Conservation (phyloP, 64 coral and sea anemone genomes). For the Actinia equina region DNA sequence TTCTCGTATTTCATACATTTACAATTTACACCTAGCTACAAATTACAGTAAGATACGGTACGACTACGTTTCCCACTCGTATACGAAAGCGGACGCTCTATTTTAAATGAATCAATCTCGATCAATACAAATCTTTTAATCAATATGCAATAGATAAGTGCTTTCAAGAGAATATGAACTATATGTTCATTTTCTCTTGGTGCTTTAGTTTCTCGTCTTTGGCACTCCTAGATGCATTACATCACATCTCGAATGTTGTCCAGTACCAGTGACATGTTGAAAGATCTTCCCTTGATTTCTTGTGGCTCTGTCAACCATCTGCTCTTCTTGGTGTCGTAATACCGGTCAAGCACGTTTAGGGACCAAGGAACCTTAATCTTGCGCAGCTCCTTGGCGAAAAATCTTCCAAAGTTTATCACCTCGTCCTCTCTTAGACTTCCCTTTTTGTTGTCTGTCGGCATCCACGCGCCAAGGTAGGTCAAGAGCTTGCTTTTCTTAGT, state of each 20-base stretch:
- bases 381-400: constrained; percentile 32
- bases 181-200: too few relatives aligned
- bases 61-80: too few relatives aligned
- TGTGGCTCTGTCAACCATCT: constrained; percentile 43
- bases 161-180: too few relatives aligned
- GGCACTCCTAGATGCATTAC: not conserved
- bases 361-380: constrained; percentile 55
- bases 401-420: constrained; percentile 50
- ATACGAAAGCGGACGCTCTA: too few relatives aligned
- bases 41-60: too few relatives aligned
- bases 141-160: too few relatives aligned
- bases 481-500: not conserved
- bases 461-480: constrained; percentile 81
- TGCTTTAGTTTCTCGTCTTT: too few relatives aligned
- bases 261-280: constrained; percentile 52
- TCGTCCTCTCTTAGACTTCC: constrained; percentile 37
- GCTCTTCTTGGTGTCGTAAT: constrained; percentile 46
- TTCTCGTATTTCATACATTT: too few relatives aligned
- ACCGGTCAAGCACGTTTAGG: constrained; percentile 55
- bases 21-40: too few relatives aligned
- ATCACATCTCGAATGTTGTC: constrained; percentile 40
- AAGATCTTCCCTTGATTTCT: constrained; percentile 13
- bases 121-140: too few relatives aligned
- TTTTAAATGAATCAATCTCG: too few relatives aligned
- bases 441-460: constrained; percentile 56